Base-by-base conservation (phyloP, 2,113 vertebrate genomes). In the Dipodomys ordii region DNA sequence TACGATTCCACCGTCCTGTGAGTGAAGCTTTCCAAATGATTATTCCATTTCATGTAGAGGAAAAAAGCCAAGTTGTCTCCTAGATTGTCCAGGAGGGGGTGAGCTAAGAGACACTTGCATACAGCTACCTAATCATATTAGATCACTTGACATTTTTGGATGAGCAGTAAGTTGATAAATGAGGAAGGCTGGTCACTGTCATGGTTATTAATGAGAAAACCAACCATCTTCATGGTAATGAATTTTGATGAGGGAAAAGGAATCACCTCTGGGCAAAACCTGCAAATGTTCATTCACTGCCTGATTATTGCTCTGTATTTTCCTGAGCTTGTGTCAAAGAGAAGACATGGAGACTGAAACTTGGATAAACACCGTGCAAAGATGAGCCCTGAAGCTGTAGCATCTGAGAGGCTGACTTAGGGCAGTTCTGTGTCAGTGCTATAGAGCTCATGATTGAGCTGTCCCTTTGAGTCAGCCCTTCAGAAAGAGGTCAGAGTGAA, bases 221-320 rank as follows among this genome's bases (percentile, higher is more conserved):
- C 80, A 79, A 95, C 53, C 25, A 2, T 94, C 65, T 81, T 32
- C 0, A 32, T 72, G n/a, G 30, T 89, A 69, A 32, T 94, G 76
- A 68, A 87, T 96, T 96, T 95, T 95, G 88, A 97, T 95, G 81
- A 96, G 85, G 69, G 71, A 73, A 20, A 92, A 92, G 73, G 93
- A 83, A 97, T 65, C 22, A 76, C 39, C 49, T 23, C 65, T 68
- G 60, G 76, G 94, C 72, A 91, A 88, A 91, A 93, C 60, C 60
- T 89, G 39, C 27, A 74, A 88, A 92, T 39, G 60, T 68, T 12
- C 15, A 10, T 49, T 79, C 64, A 15, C 28, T 65, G 81, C 39
- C 67, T 89, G 49, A 73, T 79, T 89, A 72, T 77, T 74, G 69
- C 68, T 32, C 27, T 64, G 90, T 25, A 2, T 87, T 94, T 87